Evolutionary conservation across 2,113 vertebrate species (phyloP), one percentile per base, ranked within the genome.

Genomic region (Isichthys henryi): DNA sequence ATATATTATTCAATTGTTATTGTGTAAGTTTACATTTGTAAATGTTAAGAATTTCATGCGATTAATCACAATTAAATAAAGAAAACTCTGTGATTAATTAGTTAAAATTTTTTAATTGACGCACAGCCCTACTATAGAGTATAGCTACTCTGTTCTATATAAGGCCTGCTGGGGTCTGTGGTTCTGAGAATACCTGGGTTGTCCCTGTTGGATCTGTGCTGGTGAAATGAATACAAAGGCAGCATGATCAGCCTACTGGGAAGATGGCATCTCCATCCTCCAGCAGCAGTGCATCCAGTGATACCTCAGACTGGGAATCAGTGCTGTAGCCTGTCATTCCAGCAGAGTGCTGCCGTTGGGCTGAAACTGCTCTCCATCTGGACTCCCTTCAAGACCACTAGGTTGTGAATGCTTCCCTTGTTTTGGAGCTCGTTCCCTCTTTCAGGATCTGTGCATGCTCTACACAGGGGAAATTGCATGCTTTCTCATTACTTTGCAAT

Each of bases 401-500:
- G 19, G 35, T 23, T 62, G 13, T 21, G n/a, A 43, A 39, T 0
- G 19, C 70, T 39, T 80, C 11, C n/a, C 31, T 70, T 35, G 48
- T 80, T 70, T 88, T 66, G 11, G 35, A n/a, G 45, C 70, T 88
- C 1, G 1, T 50, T 66, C 23, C 35, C 46, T 45, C 39, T 50
- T 23, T 10, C 39, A 23, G 15, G 17, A 35, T 88, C 31, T 45
- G 9, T 58, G 52, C 17, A 88, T 13, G 56, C 35, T n/a, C 74
- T 31, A 15, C 13, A 31, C 85, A 50, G 49, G n/a, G 48, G 85
- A 80, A 80, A 80, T 80, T 15, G 19, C 31, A 43, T 43, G 74
- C 35, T 80, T 43, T 80, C 74, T 80, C 74, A 80, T 80, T 80
- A 80, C 74, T 80, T 43, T 80, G 39, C 43, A 80, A 80, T 80